Evolutionary conservation across 2,888 invertebrate species (phyloP).

Genomic region (Acrobasis suavella): DNA sequence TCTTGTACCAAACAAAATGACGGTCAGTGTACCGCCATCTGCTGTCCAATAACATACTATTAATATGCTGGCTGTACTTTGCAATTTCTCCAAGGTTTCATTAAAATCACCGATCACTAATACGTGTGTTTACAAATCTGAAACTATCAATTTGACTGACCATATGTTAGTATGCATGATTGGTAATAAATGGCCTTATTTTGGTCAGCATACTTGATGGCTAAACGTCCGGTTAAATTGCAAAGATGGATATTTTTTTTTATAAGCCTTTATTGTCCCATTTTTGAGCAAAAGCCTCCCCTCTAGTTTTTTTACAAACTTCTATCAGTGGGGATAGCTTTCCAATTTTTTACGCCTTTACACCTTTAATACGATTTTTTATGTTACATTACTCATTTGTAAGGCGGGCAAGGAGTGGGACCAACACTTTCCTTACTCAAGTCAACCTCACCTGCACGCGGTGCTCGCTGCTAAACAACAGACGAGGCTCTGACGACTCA

Average conservation of each 20-base stretch:
- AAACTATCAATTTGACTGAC: constrained; percentile 12
- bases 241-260: neutral
- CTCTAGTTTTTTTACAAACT: no score
- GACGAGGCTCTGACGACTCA: no score
- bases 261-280: no score
- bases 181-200: constrained; percentile 2
- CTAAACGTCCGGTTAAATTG: neutral
- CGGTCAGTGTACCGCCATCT: constrained; percentile 58
- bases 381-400: no score
- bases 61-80: constrained; percentile 17
- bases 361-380: no score
- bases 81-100: constrained; percentile 19
- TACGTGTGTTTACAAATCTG: constrained; percentile 14
- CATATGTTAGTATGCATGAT: constrained; percentile 12
- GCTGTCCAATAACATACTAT: constrained; percentile 47
- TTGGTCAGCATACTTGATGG: neutral
- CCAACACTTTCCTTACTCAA: no score
- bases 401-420: no score
- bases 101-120: constrained; percentile 19
- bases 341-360: no score
- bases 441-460: no score
- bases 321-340: no score
- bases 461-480: no score
- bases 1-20: constrained; percentile 33
- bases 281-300: no score